A percentile compares a stretch with the other conserved stretches of the same genome.
These are phyloP conservation scores for Taenioides sp. DNA, from an alignment of 2,797 vertebrate species.

Conservation along the genomic window DNA sequence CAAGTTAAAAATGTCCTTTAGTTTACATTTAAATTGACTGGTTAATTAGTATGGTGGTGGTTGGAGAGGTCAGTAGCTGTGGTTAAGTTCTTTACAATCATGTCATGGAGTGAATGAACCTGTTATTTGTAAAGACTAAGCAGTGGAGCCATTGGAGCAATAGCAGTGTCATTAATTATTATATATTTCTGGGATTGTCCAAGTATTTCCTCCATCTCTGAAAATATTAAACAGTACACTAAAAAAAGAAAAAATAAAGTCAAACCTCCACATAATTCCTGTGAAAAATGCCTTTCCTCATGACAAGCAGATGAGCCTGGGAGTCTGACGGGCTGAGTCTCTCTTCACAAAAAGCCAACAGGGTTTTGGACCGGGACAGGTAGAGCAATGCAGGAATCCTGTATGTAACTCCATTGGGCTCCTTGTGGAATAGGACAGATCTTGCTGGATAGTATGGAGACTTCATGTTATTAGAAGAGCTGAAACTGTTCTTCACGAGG, in stretches of 20 bases:
- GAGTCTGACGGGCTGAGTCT: conserved; percentile 85
- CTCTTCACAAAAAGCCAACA: conserved; percentile 94
- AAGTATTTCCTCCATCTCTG: background rate
- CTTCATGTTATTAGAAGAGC: conserved; percentile 58
- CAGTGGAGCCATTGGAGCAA: too few relatives aligned
- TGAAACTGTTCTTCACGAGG: conserved; percentile 14
- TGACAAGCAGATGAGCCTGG: conserved; percentile 89
- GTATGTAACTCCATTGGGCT: conserved; percentile 87
- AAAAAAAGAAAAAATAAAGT: background rate
- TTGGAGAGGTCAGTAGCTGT: too few relatives aligned
- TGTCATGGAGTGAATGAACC: too few relatives aligned
- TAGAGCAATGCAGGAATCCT: conserved; percentile 89
- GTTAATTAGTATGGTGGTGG: too few relatives aligned
- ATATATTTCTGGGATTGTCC: too few relatives aligned
- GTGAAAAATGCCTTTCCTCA: conserved; percentile 85
- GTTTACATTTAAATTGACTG: too few relatives aligned
- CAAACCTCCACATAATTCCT: conserved; percentile 87
- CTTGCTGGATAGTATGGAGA: conserved; percentile 79
- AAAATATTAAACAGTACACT: background rate
- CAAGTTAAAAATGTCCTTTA: too few relatives aligned
- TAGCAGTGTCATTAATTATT: too few relatives aligned
- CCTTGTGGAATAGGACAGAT: conserved; percentile 87
- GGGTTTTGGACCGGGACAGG: conserved; percentile 74
- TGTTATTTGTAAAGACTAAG: too few relatives aligned
- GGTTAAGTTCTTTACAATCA: too few relatives aligned